Evolutionary conservation across 64 coral and sea anemone species (phyloP), one percentile per base, ranked within the genome.

Genomic region (Platygyra sinensis): DNA sequence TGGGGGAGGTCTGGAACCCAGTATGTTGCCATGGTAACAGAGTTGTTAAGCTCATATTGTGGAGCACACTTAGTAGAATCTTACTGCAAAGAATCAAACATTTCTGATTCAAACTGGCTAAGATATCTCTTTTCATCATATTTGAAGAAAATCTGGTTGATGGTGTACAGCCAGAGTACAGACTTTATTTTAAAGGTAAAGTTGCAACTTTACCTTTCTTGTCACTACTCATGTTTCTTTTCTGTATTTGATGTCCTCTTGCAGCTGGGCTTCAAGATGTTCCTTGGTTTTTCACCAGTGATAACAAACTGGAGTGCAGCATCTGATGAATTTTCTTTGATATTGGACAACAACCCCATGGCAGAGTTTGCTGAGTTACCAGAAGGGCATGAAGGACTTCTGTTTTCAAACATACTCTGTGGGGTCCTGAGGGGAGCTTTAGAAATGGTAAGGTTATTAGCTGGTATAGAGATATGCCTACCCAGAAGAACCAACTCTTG

Each of bases 221-320:
- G 5, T 77, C 28, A 4, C 4, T 49, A 29, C 18, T 29, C 14
- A 19, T 55, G 19, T 52, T 74, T 30, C 27, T 73, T 49, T 69
- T 82, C 22, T 69, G n/a, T n/a, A 46, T 46, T 46, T 46, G 42
- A 46, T 8, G 7, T 29, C 71, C 42, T 29, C 60, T 10, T 28
- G 64, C 81, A 98, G 96, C 83, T 93, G 63, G 96, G 96, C 65
- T 98, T 98, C 18, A 98, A 95, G 79, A 98, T 98, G 96, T 98
- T 98, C 73, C 93, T 98, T 87, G 96, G 96, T 31, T 51, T 98
- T 27, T 95, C 93, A 38, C 96, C 96, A 55, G 90, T 94, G 24
- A 88, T 98, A 30, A 93, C 96, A 87, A 95, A 98, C 55, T 98
- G 96, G 96, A 95, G 96, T 79, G 88, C 96, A 30, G 96, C 90